Evolutionary conservation across 2,888 invertebrate genomes (phyloP).

Genomic region (Zootermopsis nevadensis): DNA sequence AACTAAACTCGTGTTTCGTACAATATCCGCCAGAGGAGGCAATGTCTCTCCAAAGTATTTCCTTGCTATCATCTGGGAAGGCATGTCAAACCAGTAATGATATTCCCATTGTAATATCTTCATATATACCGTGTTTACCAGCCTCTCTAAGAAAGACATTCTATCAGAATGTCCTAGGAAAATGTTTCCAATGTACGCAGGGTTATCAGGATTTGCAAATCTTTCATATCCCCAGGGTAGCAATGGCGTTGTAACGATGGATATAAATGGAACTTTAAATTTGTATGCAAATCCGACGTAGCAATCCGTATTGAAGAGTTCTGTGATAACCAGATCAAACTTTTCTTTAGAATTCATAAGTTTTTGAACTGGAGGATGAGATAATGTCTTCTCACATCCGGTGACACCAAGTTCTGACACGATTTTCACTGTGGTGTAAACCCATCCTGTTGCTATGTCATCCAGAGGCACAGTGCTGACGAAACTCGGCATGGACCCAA

Average conservation of each 20-base stretch:
- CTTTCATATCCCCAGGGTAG: constrained; percentile 72
- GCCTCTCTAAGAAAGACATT: constrained; percentile 48
- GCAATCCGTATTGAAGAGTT: constrained; percentile 80
- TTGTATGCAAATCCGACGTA: constrained; percentile 74
- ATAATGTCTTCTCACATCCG: constrained; percentile 47
- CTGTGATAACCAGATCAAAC: constrained; percentile 76
- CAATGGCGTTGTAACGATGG: constrained; percentile 68
- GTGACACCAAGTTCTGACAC: constrained; percentile 1
- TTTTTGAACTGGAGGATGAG: constrained; percentile 49
- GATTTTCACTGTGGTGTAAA: background rate
- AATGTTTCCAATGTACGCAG: constrained; percentile 68
- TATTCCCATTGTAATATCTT: background rate
- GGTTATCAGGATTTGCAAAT: constrained; percentile 69
- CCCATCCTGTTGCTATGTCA: constrained; percentile 16
- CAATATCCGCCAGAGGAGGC: constrained; percentile 44
- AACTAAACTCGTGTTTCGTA: constrained; percentile 43
- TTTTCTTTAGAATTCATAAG: constrained; percentile 55
- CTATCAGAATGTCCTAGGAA: constrained; percentile 60
- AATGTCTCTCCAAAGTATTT: constrained; percentile 40
- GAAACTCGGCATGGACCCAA: constrained; percentile 21
- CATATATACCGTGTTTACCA: constrained; percentile 36
- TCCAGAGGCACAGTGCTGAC: constrained; percentile 35
- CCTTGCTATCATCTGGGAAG: constrained; percentile 31
- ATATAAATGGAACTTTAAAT: constrained; percentile 68
- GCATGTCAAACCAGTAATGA: constrained; percentile 27